Percentiles rank a stretch among this genome's conserved stretches.
These are phyloP conservation scores for Parotia lawesii DNA, from an alignment of 2,113 vertebrate genomes.

Conservation along the genomic window DNA sequence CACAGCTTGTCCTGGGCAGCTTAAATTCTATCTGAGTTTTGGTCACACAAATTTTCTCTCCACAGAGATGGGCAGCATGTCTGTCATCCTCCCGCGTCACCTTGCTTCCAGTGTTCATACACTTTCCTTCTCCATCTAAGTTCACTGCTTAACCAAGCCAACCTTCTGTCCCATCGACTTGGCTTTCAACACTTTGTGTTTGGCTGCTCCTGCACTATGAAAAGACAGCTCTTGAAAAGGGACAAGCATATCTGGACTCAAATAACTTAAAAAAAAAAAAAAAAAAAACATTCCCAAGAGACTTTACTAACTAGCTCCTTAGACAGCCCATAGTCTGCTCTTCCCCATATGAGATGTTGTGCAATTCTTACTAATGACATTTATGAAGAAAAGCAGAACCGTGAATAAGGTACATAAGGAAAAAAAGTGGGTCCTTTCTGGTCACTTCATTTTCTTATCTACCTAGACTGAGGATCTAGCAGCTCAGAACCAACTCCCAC, in stretches of 20 bases:
- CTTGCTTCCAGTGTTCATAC: background rate
- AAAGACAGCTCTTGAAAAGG: background rate
- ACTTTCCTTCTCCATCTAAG: background rate
- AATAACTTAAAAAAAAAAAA: background rate
- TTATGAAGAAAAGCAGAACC: background rate
- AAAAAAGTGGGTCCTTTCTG: rapidly evolving
- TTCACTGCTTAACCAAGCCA: background rate
- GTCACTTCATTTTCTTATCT: background rate
- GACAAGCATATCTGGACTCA: background rate
- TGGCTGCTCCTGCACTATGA: background rate
- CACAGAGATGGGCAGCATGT: background rate
- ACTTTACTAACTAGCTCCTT: background rate
- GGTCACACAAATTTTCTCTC: background rate
- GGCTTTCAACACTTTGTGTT: background rate
- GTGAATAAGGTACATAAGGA: background rate
- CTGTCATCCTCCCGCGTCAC: rapidly evolving
- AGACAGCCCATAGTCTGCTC: background rate
- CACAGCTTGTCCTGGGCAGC: background rate
- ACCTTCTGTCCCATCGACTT: background rate
- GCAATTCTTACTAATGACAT: background rate
- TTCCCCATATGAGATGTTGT: background rate
- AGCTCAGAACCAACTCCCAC: background rate
- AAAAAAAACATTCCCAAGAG: background rate
- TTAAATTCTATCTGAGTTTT: background rate
- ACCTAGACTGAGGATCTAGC: background rate